Percentiles rank a stretch among this genome's conserved stretches.
Evolutionary conservation across 2,888 invertebrate genomes (phyloP).

Genomic region (Tiliacea citrago): DNA sequence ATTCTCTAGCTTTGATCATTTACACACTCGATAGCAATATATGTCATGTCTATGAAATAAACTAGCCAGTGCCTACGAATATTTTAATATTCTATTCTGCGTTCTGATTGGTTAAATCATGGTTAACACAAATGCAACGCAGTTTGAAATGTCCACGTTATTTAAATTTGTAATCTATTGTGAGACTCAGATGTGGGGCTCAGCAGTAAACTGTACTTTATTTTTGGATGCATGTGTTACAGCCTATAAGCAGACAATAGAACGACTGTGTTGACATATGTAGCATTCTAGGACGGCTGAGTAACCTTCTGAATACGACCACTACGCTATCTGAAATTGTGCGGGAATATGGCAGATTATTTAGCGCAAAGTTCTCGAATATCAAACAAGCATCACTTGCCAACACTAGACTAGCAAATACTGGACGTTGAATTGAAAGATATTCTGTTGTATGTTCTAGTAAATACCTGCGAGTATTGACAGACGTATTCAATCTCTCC

Average conservation of each 20-base stretch:
- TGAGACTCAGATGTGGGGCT: constrained; percentile 31
- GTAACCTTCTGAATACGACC: constrained; percentile 32
- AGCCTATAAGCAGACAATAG: constrained; percentile 53
- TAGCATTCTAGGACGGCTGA: constrained; percentile 41
- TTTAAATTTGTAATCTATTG: constrained; percentile 34
- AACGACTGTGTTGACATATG: constrained; percentile 47
- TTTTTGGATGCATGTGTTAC: constrained; percentile 49
- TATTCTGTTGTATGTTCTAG: constrained; percentile 42
- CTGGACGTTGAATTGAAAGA: constrained; percentile 42
- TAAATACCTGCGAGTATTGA: constrained; percentile 55
- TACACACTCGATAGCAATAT: constrained; percentile 11
- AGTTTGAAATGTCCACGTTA: constrained; percentile 22
- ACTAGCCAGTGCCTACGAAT: background rate
- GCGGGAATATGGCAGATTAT: constrained; percentile 35
- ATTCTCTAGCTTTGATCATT: constrained; percentile 38
- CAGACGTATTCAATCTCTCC: constrained; percentile 47
- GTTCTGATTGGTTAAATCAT: constrained; percentile 29
- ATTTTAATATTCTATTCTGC: constrained; percentile 20
- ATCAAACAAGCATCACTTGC: constrained; percentile 44
- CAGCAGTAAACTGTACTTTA: constrained; percentile 40
- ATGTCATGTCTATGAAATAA: constrained; percentile 29
- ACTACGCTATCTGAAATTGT: constrained; percentile 23
- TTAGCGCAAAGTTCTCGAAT: constrained; percentile 45
- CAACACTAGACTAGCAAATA: constrained; percentile 38
- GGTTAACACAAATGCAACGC: constrained; percentile 22